Base-by-base conservation (phyloP, 2,113 vertebrate species). In the Archilochus colubris region DNA sequence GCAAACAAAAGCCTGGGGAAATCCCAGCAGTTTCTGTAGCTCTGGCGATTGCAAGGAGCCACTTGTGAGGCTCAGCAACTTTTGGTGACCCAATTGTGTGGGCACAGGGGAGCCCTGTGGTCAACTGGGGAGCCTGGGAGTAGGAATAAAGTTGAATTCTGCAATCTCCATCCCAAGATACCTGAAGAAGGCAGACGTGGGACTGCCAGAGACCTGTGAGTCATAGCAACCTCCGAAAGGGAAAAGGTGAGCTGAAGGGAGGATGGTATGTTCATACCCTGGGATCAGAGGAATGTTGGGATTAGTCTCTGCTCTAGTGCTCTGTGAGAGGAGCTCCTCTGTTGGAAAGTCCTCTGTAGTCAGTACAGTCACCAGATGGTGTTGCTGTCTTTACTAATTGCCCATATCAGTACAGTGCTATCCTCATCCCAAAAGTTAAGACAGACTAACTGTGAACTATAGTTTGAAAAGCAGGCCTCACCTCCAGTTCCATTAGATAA, bases 161-260 rank as follows among this genome's bases (percentile, higher is more conserved):
- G 25, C 54, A 77, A 59, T 44, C 53, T 82, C 14, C 25, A 67
- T 68, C 63, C 81, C 4, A 14, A 12, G 77, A 78, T 0, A 4
- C 48, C 53, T 44, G 82, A 78, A 0, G 0, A 43, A 94, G 91
- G 72, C 68, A 82, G 73, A 84, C 0, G 2, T 4, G 9, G 69
- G 36, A 57, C 84, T 91, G 93, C 74, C 89, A 91, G 89, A 59
- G 68, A 54, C 0, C 3, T 8, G 54, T 90, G 91, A 89, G 73
- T 88, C 87, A 94, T 1, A 69, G 62, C 62, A 82, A n/a, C 25
- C 50, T 84, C 77, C 3, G 0, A 64, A 12, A 84, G 70, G 66
- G 62, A 88, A 57, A 68, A 63, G 92, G 86, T 31, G 90, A 96
- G 88, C 48, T 9, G 66, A 43, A 82, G 73, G 83, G 70, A 92